Conservation (phyloP, 2,888 invertebrate species). For the Leucophenga maculata region DNA sequence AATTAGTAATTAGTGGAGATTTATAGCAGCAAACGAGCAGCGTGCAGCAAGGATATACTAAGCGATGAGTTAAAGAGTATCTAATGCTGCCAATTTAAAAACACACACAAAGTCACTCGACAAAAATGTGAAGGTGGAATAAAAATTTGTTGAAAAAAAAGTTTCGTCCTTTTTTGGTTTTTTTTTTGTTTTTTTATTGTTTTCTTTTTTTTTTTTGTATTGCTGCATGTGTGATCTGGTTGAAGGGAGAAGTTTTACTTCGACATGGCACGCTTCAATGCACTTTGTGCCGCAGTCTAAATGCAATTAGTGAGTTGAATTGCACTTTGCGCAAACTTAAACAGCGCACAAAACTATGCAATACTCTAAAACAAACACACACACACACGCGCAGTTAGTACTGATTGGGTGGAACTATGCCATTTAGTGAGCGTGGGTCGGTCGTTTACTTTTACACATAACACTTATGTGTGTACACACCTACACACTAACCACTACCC, state of each 20-base stretch:
- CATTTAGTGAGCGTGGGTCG: too few relatives aligned
- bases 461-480: slow-evolving; percentile 7
- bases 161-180: neutral
- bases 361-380: slow-evolving; percentile 23
- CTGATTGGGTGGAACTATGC: too few relatives aligned
- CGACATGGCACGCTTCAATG: slow-evolving; percentile 20
- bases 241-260: neutral
- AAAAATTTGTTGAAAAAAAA: neutral
- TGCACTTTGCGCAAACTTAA: slow-evolving; percentile 27
- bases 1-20: slow-evolving; percentile 39
- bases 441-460: neutral
- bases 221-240: neutral
- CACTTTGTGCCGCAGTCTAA: slow-evolving; percentile 39
- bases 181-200: too few relatives aligned
- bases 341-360: slow-evolving; percentile 11
- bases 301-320: slow-evolving; percentile 50
- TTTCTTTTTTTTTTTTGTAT: too few relatives aligned
- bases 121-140: too few relatives aligned
- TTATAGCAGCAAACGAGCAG: slow-evolving; percentile 26
- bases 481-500: too few relatives aligned
- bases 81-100: neutral
- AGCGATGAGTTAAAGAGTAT: neutral
- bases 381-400: neutral
- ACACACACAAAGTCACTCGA: too few relatives aligned
- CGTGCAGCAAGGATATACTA: neutral